Evolutionary conservation across 2,797 vertebrate genomes (phyloP), one percentile per base, ranked within the genome.

Genomic region (Diplodus sargus): DNA sequence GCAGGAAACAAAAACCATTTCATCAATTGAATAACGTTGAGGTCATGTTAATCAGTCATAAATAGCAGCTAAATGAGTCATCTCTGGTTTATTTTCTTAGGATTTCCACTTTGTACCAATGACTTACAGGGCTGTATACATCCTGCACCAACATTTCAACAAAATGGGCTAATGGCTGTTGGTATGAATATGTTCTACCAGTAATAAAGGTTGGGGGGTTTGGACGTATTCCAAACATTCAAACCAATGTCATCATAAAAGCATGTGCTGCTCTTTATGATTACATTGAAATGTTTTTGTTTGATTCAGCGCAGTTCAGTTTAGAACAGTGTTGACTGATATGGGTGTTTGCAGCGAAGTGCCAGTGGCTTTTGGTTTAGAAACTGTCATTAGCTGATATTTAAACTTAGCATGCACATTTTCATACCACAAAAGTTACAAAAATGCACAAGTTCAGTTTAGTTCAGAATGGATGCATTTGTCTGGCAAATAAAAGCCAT

Each of bases 381-480:
- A 66, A 80, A 16, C 60, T 65, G 53, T 76, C 48, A 75, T 42
- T 25, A 63, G 52, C 42, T 67, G 28, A 61, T 82, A 66, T 67
- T 80, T 23, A 52, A 69, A 70, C 65, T 53, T n/a, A 30, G 23
- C 63, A 25, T 64, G 23, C 48, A 42, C 34, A 42, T 43, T 56
- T 61, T 6, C 43, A 48, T n/a, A 45, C 52, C 18, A 56, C 67
- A 70, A 17, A 60, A 20, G 22, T 66, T 28, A 52, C 11, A 12
- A 47, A 18, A 61, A 28, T 64, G 54, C 58, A 61, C 23, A 58
- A 49, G 69, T 53, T 49, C 28, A 15, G 4, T 49, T 18, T 23
- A 14, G 15, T 12, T 42, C 23, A 59, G 47, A 4, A 61, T 30
- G 5, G 17, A 53, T 47, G 25, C 10, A 28, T 34, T 17, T 57